phyloP scores from a whole-genome alignment of 2,113 vertebrate species.

The Pelvicachromis taeniatus region DNA sequence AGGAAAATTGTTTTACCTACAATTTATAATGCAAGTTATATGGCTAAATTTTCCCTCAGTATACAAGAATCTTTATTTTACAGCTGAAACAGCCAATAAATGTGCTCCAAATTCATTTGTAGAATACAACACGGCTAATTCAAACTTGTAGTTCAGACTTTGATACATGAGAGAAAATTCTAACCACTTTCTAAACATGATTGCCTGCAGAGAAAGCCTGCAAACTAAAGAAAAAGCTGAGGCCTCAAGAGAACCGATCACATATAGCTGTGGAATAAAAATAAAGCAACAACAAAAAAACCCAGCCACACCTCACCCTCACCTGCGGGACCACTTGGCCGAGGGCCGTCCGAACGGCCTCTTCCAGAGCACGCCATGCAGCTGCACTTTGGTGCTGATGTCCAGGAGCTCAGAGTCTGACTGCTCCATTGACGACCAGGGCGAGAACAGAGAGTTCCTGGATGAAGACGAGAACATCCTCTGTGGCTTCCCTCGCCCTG shows the following conservation, averaged over 20 bases:
- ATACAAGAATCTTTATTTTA: neutral
- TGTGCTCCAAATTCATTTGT: neutral
- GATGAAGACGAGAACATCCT: slow-evolving; percentile 74
- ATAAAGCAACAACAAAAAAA: neutral
- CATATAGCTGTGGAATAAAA: neutral
- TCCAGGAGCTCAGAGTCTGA: slow-evolving; percentile 85
- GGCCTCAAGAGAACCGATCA: neutral
- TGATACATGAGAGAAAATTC: neutral
- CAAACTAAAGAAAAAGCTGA: neutral
- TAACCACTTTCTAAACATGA: neutral
- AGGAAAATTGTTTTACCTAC: neutral
- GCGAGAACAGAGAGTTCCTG: slow-evolving; percentile 71
- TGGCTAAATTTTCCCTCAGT: neutral
- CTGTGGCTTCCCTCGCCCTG: neutral
- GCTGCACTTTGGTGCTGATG: slow-evolving; percentile 97
- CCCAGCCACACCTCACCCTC: slow-evolving; percentile 1
- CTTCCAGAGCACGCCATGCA: slow-evolving; percentile 95
- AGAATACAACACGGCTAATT: neutral
- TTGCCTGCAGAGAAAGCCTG: too few relatives aligned
- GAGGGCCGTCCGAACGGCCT: slow-evolving; percentile 91
- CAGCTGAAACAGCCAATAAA: neutral
- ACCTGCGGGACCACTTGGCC: slow-evolving; percentile 96
- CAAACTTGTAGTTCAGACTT: neutral
- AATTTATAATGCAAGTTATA: neutral
- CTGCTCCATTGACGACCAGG: slow-evolving; percentile 90